Conservation (phyloP, 1,140 invertebrate genomes). For the Aethina tumida region DNA sequence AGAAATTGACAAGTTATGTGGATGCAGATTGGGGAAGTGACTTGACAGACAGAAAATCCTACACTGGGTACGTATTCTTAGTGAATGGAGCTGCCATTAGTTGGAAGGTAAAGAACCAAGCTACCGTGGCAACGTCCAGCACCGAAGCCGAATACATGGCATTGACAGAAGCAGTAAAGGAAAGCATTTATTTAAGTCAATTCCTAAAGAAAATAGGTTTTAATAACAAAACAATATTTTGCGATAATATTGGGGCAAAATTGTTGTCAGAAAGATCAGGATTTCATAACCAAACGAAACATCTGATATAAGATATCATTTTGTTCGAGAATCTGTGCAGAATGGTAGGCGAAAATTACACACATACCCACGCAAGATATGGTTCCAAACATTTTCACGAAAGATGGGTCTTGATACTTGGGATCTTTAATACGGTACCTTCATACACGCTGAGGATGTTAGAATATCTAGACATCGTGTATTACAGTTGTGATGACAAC, state of each 20-base stretch:
- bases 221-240: slow-evolving; percentile 11
- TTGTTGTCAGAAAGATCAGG: slow-evolving; percentile 25
- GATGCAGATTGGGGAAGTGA: slow-evolving; percentile 36
- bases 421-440: no score
- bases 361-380: no score
- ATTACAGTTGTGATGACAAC: no score
- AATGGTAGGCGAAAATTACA: no score
- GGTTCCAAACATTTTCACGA: no score
- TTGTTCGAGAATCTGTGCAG: slow-evolving; percentile 1
- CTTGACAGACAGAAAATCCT: slow-evolving; percentile 27
- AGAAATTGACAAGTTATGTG: slow-evolving; percentile 19
- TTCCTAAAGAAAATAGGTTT: slow-evolving; percentile 3
- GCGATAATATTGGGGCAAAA: slow-evolving; percentile 32
- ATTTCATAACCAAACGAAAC: slow-evolving; percentile 24
- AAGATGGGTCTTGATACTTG: no score
- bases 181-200: slow-evolving; percentile 24
- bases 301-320: slow-evolving; percentile 6
- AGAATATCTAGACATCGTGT: no score
- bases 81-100: slow-evolving; percentile 24
- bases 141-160: slow-evolving; percentile 36
- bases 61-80: slow-evolving; percentile 32
- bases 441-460: no score
- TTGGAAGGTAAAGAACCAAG: slow-evolving; percentile 31
- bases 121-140: slow-evolving; percentile 30
- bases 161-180: slow-evolving; percentile 23